These are phyloP conservation scores for Epirrhoe tristata DNA, from an alignment of 2,888 invertebrate species.

Conservation along the genomic window DNA sequence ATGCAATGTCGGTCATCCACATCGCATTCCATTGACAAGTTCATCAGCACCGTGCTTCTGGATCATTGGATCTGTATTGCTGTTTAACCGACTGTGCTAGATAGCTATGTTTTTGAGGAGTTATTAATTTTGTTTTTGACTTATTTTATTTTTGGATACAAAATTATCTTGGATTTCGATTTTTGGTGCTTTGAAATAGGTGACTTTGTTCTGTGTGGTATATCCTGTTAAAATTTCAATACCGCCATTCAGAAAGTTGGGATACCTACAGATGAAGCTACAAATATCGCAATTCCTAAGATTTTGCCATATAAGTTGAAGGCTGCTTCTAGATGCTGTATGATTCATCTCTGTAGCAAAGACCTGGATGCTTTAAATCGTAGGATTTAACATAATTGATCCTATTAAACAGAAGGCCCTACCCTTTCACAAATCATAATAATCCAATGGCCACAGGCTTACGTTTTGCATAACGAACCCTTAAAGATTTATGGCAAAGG, in stretches of 20 bases:
- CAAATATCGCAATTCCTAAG: background rate
- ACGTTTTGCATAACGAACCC: conserved; percentile 64
- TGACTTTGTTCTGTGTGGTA: too few relatives aligned
- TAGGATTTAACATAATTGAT: conserved; percentile 29
- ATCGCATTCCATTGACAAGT: conserved; percentile 13
- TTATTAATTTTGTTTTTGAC: too few relatives aligned
- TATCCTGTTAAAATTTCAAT: too few relatives aligned
- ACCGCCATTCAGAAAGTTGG: too few relatives aligned
- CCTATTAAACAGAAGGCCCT: conserved; percentile 46
- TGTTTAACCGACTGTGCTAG: background rate
- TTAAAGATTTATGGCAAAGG: conserved; percentile 57
- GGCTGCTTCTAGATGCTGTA: background rate
- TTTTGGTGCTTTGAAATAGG: too few relatives aligned
- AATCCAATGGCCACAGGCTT: conserved; percentile 57
- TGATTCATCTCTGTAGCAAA: background rate
- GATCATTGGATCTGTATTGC: background rate
- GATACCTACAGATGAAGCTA: too few relatives aligned
- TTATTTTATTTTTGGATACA: too few relatives aligned
- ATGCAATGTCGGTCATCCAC: conserved; percentile 30
- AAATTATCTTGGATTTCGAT: too few relatives aligned
- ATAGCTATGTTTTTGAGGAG: too few relatives aligned
- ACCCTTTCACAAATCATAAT: conserved; percentile 62
- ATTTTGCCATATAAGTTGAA: background rate
- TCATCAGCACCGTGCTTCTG: background rate
- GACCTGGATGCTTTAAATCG: conserved; percentile 12